These are phyloP conservation scores for Dicrurus megarhynchus DNA, from an alignment of 2,113 vertebrate genomes.

Conservation along the genomic window DNA sequence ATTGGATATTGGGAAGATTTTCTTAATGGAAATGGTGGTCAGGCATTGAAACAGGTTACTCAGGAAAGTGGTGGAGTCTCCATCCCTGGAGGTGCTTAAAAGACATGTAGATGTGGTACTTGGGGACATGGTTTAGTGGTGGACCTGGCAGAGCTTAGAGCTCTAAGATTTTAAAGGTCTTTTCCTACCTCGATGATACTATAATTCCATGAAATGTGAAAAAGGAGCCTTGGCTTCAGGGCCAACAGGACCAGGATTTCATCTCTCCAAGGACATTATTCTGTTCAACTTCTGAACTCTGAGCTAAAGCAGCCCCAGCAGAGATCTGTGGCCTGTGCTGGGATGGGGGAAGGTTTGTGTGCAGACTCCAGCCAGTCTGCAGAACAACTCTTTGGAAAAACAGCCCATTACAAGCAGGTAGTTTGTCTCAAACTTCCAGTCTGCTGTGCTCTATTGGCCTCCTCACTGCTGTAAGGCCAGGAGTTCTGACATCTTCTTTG, in stretches of 20 bases:
- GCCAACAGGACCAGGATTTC: background rate
- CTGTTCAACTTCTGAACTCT: background rate
- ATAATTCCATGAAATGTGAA: background rate
- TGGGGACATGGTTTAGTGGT: background rate
- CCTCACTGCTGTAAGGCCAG: background rate
- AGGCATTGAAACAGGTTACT: background rate
- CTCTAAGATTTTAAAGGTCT: background rate
- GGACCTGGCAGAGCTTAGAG: background rate
- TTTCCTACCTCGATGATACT: background rate
- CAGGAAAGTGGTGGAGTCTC: background rate
- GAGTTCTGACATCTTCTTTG: background rate
- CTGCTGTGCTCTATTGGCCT: background rate
- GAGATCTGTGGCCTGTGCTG: background rate
- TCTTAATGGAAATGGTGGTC: background rate
- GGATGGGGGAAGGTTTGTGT: background rate
- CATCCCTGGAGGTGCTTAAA: background rate
- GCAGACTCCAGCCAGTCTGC: conserved; percentile 31
- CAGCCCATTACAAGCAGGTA: background rate
- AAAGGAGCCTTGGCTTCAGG: background rate
- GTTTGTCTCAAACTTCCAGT: background rate
- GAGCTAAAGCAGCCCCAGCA: background rate
- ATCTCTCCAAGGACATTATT: background rate
- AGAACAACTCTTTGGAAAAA: background rate
- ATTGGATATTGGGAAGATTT: background rate
- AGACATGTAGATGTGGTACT: fast-evolving